These are phyloP conservation scores for Boleophthalmus pectinirostris DNA, from an alignment of 2,113 vertebrate species.

Conservation along the genomic window DNA sequence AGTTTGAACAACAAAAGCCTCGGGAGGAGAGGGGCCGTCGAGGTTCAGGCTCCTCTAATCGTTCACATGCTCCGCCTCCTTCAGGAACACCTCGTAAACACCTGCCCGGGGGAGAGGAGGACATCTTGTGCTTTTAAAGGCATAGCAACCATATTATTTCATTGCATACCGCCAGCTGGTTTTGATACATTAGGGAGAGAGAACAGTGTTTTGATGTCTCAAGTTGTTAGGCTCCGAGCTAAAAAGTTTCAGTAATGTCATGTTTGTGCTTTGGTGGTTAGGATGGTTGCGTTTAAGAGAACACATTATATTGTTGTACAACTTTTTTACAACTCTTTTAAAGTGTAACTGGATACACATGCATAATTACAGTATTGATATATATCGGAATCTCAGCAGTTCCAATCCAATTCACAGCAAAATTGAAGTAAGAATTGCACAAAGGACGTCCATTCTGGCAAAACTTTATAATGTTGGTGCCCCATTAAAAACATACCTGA, in stretches of 20 bases:
- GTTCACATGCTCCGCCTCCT: neutral
- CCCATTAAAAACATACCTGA: no score
- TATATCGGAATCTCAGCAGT: no score
- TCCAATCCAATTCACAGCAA: no score
- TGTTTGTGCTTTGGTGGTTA: neutral
- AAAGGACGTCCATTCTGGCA: no score
- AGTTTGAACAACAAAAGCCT: slow-evolving; percentile 13
- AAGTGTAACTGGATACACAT: no score
- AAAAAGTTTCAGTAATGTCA: neutral
- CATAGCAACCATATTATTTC: slow-evolving; percentile 8
- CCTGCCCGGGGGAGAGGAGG: slow-evolving; percentile 2
- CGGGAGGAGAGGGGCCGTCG: slow-evolving; percentile 16
- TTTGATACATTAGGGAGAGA: neutral
- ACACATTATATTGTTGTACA: no score
- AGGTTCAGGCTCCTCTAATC: neutral
- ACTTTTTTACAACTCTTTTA: no score
- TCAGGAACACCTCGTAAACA: slow-evolving; percentile 7
- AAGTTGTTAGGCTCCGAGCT: neutral
- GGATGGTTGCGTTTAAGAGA: neutral
- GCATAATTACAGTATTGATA: no score
- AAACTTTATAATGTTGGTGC: no score
- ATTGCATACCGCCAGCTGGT: neutral
- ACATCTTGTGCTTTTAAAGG: slow-evolving; percentile 9
- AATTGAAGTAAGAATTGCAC: no score
- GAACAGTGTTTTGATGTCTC: neutral